These are phyloP conservation scores for Limanda limanda DNA, from an alignment of 2,113 vertebrate genomes.

Conservation along the genomic window DNA sequence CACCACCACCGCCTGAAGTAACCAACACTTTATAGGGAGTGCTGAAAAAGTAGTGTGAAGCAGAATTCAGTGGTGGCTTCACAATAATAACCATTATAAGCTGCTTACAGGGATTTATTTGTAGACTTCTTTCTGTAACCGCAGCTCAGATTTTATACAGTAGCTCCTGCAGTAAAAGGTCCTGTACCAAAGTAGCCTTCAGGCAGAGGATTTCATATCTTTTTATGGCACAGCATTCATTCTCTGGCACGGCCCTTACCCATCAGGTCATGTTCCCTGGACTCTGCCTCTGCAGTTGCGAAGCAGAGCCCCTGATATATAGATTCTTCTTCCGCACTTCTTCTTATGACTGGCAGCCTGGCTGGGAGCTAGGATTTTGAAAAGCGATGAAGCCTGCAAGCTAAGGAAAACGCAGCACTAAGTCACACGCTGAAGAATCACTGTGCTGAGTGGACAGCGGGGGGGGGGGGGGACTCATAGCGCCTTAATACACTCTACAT, in stretches of 20 bases:
- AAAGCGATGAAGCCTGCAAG: background rate
- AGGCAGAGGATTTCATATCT: constrained; percentile 24
- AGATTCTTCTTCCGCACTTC: constrained; percentile 17
- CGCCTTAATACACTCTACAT: background rate
- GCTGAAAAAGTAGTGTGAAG: too few relatives aligned
- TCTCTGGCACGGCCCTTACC: constrained; percentile 11
- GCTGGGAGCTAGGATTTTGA: background rate
- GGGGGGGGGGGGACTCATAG: too few relatives aligned
- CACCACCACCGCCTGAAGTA: too few relatives aligned
- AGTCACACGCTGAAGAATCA: background rate
- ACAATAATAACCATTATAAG: too few relatives aligned
- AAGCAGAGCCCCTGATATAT: constrained; percentile 35
- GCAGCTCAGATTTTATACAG: background rate
- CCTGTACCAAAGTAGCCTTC: constrained; percentile 22
- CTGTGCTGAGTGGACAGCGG: background rate
- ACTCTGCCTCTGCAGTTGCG: constrained; percentile 22
- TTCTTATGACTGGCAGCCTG: background rate
- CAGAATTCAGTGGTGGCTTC: too few relatives aligned
- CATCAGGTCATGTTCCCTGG: constrained; percentile 17
- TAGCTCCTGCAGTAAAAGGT: background rate
- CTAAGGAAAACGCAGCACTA: background rate
- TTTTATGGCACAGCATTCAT: constrained; percentile 39
- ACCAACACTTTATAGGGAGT: too few relatives aligned
- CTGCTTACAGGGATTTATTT: background rate
- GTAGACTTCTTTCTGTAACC: background rate